Conservation (phyloP, 2,113 vertebrate species). For the Odocoileus virginianus region DNA sequence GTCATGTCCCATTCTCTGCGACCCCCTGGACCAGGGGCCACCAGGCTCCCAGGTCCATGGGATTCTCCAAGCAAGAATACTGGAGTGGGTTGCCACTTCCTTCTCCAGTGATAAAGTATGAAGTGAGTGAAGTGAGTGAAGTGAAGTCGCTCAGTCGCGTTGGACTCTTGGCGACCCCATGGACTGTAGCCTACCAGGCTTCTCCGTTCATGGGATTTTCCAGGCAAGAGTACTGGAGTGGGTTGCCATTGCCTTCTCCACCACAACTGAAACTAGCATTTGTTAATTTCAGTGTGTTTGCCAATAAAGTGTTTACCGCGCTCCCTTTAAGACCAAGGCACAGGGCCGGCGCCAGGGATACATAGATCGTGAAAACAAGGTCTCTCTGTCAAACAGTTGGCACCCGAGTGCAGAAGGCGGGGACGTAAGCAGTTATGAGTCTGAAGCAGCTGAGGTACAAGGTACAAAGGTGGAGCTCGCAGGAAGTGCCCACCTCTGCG, state of each 20-base stretch:
- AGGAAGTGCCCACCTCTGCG: background rate
- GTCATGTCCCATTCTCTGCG: background rate
- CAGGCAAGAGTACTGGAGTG: background rate
- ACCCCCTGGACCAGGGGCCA: rapidly evolving
- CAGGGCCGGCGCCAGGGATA: background rate
- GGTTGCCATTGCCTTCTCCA: background rate
- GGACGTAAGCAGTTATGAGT: background rate
- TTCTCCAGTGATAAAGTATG: background rate
- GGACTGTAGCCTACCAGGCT: background rate
- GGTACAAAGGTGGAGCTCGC: background rate
- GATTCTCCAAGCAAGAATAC: background rate
- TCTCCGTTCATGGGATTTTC: background rate
- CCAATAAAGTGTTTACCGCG: background rate
- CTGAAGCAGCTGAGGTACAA: background rate
- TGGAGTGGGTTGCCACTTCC: background rate
- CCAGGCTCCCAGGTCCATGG: background rate
- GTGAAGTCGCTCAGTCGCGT: background rate
- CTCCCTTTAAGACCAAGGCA: background rate
- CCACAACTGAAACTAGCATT: background rate
- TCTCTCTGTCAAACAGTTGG: background rate
- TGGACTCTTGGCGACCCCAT: background rate
- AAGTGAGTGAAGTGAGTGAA: background rate
- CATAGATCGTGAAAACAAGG: background rate
- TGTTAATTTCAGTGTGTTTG: background rate
- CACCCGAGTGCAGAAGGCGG: background rate